Percentiles rank a stretch among this genome's conserved stretches.
Evolutionary conservation across 2,113 vertebrate genomes (phyloP).

Genomic region (Geococcyx californianus): DNA sequence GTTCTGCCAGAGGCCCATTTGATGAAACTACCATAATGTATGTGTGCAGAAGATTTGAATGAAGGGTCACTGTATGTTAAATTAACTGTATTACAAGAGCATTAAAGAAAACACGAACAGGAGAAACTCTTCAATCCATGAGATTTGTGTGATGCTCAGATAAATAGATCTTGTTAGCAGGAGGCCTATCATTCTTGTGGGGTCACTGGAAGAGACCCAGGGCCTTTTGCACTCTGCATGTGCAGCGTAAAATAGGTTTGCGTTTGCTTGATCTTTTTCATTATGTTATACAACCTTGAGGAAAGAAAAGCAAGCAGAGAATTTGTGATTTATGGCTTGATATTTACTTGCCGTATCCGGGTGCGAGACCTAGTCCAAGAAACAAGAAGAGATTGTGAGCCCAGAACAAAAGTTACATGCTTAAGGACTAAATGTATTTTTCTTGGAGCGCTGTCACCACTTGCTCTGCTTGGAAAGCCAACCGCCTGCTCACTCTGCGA

Average conservation of each 20-base stretch:
- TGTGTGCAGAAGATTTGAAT: conserved; percentile 27
- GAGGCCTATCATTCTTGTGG: not conserved
- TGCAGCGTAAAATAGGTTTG: conserved; percentile 2
- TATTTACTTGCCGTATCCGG: conserved; percentile 62
- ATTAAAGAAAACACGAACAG: conserved; percentile 56
- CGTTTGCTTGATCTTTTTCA: conserved; percentile 54
- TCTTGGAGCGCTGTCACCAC: conserved; percentile 34
- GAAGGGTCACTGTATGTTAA: conserved; percentile 42
- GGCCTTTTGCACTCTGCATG: conserved; percentile 53
- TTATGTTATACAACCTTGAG: conserved; percentile 56
- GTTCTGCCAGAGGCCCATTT: not conserved
- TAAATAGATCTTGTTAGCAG: conserved; percentile 43
- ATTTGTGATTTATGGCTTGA: conserved; percentile 48
- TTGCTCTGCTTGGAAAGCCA: conserved; percentile 41
- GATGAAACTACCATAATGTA: not conserved
- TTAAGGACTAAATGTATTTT: conserved; percentile 61
- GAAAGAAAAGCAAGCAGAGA: conserved; percentile 59
- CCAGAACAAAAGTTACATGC: conserved; percentile 45
- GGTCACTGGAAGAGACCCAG: conserved; percentile 37
- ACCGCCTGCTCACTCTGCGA: conserved; percentile 6
- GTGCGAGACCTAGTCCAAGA: conserved; percentile 60
- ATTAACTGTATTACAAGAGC: conserved; percentile 36
- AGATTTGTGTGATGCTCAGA: conserved; percentile 45
- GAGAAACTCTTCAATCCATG: conserved; percentile 36
- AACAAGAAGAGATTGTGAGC: conserved; percentile 29